Conservation (phyloP, 2,888 invertebrate genomes). For the Drosophila acutilabella region DNA sequence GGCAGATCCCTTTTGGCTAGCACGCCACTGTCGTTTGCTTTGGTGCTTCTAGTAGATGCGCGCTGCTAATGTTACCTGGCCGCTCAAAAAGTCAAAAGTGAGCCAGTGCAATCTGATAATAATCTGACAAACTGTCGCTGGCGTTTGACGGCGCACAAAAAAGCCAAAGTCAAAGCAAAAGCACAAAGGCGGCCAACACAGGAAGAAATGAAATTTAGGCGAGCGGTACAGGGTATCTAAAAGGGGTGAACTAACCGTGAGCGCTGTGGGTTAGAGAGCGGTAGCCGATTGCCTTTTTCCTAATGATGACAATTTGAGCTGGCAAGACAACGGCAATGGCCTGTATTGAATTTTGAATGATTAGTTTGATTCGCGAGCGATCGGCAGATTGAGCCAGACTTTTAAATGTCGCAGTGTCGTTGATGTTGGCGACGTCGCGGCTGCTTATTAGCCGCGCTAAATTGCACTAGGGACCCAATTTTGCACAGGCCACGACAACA, state of each 20-base stretch:
- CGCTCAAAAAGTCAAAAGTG: slow-evolving; percentile 80
- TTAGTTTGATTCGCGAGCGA: slow-evolving; percentile 82
- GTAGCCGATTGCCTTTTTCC: slow-evolving; percentile 80
- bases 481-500: slow-evolving; percentile 70
- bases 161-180: slow-evolving; percentile 50
- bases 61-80: slow-evolving; percentile 63
- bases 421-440: slow-evolving; percentile 73
- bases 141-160: slow-evolving; percentile 79
- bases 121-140: slow-evolving; percentile 83
- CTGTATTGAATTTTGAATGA: slow-evolving; percentile 81
- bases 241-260: not conserved
- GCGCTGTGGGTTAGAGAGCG: slow-evolving; percentile 55
- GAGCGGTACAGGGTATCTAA: slow-evolving; percentile 39
- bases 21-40: slow-evolving; percentile 54
- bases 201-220: slow-evolving; percentile 79
- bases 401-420: slow-evolving; percentile 75
- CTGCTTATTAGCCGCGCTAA: slow-evolving; percentile 80
- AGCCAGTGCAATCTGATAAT: slow-evolving; percentile 83
- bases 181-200: slow-evolving; percentile 65
- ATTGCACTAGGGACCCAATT: slow-evolving; percentile 82
- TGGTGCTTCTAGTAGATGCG: slow-evolving; percentile 57
- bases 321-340: slow-evolving; percentile 46
- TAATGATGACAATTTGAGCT: slow-evolving; percentile 82
- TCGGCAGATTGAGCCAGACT: slow-evolving; percentile 80
- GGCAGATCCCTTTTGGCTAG: slow-evolving; percentile 51